Evolutionary conservation across 2,888 invertebrate genomes (phyloP).

Genomic region (Ophraella communa): DNA sequence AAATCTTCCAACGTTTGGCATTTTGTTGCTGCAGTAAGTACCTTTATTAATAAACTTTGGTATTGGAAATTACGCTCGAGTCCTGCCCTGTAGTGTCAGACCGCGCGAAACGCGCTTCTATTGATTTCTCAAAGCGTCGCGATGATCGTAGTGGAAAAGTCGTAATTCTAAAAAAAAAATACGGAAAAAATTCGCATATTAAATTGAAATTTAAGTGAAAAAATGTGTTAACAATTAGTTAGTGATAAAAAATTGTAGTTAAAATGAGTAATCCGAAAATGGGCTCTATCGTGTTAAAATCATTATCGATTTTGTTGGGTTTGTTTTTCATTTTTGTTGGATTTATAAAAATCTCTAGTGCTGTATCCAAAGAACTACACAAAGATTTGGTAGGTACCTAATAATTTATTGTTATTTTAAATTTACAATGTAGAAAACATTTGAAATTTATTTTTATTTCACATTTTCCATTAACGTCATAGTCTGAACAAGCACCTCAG

Average conservation of each 20-base stretch:
- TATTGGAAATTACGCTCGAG: neutral
- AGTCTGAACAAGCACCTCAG: too few species aligned
- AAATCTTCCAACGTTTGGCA: too few species aligned
- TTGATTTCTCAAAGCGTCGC: constrained; percentile 52
- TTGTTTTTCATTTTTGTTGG: constrained; percentile 96
- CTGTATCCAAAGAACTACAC: constrained; percentile 92
- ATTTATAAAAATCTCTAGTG: constrained; percentile 88
- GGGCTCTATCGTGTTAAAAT: constrained; percentile 85
- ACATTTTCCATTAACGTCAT: neutral
- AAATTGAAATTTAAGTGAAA: constrained; percentile 6
- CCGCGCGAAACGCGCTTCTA: constrained; percentile 42
- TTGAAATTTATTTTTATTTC: neutral
- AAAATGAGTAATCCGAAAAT: constrained; percentile 51
- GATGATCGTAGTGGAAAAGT: constrained; percentile 47
- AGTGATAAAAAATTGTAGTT: constrained; percentile 19
- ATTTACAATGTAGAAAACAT: too few species aligned
- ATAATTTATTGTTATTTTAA: too few species aligned
- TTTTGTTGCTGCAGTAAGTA: too few species aligned
- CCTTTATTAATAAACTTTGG: too few species aligned
- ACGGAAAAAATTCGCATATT: neutral
- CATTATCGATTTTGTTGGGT: constrained; percentile 89
- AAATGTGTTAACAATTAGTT: constrained; percentile 26
- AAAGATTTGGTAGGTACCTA: constrained; percentile 86
- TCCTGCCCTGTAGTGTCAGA: constrained; percentile 2
- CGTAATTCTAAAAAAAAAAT: constrained; percentile 38